A percentile compares a stretch with the other conserved stretches of the same genome.
Evolutionary conservation across 2,113 vertebrate genomes (phyloP).

Genomic region (Engraulis encrasicolus): DNA sequence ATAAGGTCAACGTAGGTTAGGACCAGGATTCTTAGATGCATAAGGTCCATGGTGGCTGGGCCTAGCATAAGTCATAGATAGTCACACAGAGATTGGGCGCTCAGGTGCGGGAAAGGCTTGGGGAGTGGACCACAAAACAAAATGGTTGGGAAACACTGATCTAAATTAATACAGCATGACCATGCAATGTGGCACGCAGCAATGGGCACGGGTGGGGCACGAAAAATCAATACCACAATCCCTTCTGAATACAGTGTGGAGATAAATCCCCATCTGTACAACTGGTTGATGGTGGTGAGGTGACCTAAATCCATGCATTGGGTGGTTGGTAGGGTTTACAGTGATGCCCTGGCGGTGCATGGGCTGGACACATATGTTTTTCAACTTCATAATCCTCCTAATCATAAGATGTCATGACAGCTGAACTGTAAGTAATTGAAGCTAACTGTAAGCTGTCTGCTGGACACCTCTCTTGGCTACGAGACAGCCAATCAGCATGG

Average conservation of each 20-base stretch:
- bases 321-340: slow-evolving; percentile 36
- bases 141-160: neutral
- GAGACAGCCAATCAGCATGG: neutral
- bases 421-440: slow-evolving; percentile 10
- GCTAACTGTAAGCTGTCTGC: neutral
- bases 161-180: too few species aligned
- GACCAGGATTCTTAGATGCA: too few species aligned
- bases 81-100: too few species aligned
- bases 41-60: too few species aligned
- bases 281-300: slow-evolving; percentile 49
- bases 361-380: neutral
- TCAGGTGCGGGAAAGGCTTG: too few species aligned
- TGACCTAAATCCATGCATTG: slow-evolving; percentile 59
- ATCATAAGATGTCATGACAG: neutral
- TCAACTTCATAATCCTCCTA: neutral
- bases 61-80: too few species aligned
- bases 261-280: slow-evolving; percentile 54
- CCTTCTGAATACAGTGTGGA: slow-evolving; percentile 56
- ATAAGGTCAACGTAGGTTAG: too few species aligned
- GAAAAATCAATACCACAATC: slow-evolving; percentile 47
- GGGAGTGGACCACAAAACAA: too few species aligned
- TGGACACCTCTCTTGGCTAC: neutral
- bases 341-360: too few species aligned
- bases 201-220: neutral
- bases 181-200: neutral